Conservation (phyloP, 2,888 invertebrate genomes). For the Chaetogeoica ovagalla region DNA sequence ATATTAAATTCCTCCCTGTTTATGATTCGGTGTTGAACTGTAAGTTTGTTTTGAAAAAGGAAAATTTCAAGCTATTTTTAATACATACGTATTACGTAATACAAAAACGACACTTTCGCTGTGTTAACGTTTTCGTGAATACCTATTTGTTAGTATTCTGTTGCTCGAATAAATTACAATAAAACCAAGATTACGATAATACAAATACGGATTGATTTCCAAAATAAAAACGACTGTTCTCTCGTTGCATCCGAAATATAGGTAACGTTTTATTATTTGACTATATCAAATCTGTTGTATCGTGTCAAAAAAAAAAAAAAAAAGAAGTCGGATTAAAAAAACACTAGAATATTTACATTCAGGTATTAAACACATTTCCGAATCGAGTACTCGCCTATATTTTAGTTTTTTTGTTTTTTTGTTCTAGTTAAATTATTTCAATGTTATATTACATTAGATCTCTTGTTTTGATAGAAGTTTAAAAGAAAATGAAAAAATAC, state of each 20-base stretch:
- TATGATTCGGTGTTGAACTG: too few relatives aligned
- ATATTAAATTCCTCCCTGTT: too few relatives aligned
- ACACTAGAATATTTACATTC: not conserved
- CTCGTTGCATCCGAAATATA: not conserved
- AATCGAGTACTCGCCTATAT: not conserved
- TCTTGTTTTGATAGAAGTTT: not conserved
- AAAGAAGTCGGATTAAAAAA: too few relatives aligned
- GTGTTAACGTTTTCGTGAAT: too few relatives aligned
- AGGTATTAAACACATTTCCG: not conserved
- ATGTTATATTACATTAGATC: not conserved
- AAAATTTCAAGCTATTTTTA: too few relatives aligned
- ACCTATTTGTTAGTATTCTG: too few relatives aligned
- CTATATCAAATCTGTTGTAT: too few relatives aligned
- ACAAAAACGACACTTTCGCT: too few relatives aligned
- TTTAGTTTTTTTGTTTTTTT: not conserved
- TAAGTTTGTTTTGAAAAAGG: too few relatives aligned
- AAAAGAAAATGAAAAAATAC: conserved; percentile 7
- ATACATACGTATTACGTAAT: too few relatives aligned
- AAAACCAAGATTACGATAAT: not conserved
- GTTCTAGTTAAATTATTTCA: not conserved
- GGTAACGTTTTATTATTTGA: not conserved
- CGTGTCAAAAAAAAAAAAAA: too few relatives aligned
- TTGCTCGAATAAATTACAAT: too few relatives aligned
- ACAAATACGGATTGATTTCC: not conserved
- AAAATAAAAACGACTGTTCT: not conserved